Percentiles rank a stretch among this genome's conserved stretches.
Evolutionary conservation across 2,113 vertebrate species (phyloP).

Genomic region (Lampris megalopsis): DNA sequence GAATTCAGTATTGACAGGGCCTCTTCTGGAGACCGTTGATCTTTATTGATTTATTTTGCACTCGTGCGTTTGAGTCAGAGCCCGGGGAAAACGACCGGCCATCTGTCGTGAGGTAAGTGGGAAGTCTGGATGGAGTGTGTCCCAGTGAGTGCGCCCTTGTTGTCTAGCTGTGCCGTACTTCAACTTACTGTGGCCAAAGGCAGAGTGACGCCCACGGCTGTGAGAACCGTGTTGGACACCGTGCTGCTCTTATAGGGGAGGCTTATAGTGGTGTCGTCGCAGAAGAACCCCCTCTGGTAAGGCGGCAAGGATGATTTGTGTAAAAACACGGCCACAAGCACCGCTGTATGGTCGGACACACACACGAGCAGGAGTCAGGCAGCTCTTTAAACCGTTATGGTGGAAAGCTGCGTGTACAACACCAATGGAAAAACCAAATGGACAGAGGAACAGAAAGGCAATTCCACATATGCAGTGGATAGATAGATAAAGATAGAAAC

Average conservation of each 20-base stretch:
- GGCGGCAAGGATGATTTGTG: conserved; percentile 73
- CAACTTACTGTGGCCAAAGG: conserved; percentile 85
- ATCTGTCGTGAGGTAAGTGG: too few relatives aligned
- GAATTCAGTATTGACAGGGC: neutral
- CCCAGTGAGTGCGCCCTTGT: conserved; percentile 7
- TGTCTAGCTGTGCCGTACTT: conserved; percentile 54
- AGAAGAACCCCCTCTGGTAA: conserved; percentile 80
- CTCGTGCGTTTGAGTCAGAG: too few relatives aligned
- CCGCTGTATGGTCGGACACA: conserved; percentile 67
- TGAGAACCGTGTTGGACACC: conserved; percentile 76
- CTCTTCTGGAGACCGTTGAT: neutral
- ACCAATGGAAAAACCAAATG: neutral
- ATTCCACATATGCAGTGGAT: neutral
- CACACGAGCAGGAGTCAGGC: conserved; percentile 40
- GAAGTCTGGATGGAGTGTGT: conserved; percentile 27
- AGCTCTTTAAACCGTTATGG: neutral
- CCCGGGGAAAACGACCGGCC: too few relatives aligned
- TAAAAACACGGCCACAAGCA: conserved; percentile 74
- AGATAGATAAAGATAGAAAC: neutral
- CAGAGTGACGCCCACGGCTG: conserved; percentile 76
- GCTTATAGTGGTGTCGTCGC: conserved; percentile 66
- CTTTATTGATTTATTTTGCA: too few relatives aligned
- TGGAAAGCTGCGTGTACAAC: neutral
- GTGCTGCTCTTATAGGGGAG: conserved; percentile 77
- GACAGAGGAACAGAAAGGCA: neutral